Conservation (phyloP, 2,888 invertebrate species). For the Philereme transversata region DNA sequence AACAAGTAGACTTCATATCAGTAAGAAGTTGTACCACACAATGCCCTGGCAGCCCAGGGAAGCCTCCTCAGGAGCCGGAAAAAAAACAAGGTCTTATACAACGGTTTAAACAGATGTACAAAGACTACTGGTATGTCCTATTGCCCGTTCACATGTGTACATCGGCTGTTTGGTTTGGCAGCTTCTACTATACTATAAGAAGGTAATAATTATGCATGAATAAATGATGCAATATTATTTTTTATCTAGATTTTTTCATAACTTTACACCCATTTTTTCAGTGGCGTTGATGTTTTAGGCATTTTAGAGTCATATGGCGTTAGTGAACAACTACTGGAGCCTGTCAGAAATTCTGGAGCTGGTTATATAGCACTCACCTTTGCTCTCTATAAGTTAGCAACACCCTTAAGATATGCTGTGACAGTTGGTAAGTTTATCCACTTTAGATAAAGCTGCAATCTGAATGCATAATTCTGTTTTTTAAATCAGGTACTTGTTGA, state of each 20-base stretch:
- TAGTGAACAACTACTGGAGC: constrained; percentile 90
- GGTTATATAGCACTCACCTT: constrained; percentile 96
- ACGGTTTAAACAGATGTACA: constrained; percentile 94
- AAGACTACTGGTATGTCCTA: constrained; percentile 98
- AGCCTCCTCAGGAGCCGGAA: constrained; percentile 43
- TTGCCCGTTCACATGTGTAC: constrained; percentile 96
- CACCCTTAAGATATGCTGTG: constrained; percentile 95
- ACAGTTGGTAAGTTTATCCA: constrained; percentile 87
- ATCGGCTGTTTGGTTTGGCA: constrained; percentile 94
- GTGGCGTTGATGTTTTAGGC: constrained; percentile 95
- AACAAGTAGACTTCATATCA: constrained; percentile 41
- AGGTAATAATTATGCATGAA: constrained; percentile 84
- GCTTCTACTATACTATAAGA: constrained; percentile 93
- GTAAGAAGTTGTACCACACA: constrained; percentile 52
- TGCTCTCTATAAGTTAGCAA: constrained; percentile 96
- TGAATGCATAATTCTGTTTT: not conserved
- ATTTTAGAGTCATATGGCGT: constrained; percentile 90
- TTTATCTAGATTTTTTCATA: constrained; percentile 3
- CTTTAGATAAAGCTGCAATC: not conserved
- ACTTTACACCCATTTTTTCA: constrained; percentile 74
- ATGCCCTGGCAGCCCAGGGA: constrained; percentile 36
- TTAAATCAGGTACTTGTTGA: not conserved
- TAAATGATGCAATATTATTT: constrained; percentile 14
- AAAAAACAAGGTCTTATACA: constrained; percentile 76
- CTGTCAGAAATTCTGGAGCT: constrained; percentile 90